A percentile compares a stretch with the other conserved stretches of the same genome.
These are phyloP conservation scores for Pseudococcus jackbeardsleyi DNA, from an alignment of 2,888 invertebrate species.

Conservation along the genomic window DNA sequence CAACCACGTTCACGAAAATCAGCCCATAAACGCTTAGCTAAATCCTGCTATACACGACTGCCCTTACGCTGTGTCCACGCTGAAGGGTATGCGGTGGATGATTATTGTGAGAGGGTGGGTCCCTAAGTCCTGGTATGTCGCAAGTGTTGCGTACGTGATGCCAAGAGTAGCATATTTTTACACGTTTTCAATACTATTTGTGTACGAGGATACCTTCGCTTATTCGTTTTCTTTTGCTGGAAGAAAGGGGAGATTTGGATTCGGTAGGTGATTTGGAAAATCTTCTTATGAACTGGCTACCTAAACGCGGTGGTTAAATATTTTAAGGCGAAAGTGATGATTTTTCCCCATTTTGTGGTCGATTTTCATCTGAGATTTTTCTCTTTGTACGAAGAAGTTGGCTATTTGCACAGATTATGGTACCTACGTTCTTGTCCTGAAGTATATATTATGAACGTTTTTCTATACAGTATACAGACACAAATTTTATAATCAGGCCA, in stretches of 20 bases:
- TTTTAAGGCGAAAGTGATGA: too few relatives aligned
- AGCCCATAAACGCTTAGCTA: conserved; percentile 18
- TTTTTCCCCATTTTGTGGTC: too few relatives aligned
- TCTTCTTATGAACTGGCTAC: too few relatives aligned
- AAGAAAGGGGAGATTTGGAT: not conserved
- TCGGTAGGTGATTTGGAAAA: too few relatives aligned
- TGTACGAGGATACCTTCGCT: not conserved
- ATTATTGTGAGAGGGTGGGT: not conserved
- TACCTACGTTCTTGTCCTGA: too few relatives aligned
- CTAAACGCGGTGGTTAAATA: too few relatives aligned
- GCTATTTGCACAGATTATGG: too few relatives aligned
- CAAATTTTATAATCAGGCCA: too few relatives aligned
- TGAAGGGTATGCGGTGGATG: not conserved
- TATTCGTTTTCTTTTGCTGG: not conserved
- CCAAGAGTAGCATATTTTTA: not conserved
- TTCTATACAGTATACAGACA: too few relatives aligned
- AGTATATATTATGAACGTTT: too few relatives aligned
- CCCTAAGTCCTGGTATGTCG: not conserved
- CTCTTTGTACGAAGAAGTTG: too few relatives aligned
- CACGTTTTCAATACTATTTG: conserved; percentile 10
- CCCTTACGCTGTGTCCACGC: not conserved
- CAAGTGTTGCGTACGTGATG: conserved; percentile 23
- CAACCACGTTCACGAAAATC: not conserved
- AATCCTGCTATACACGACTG: not conserved
- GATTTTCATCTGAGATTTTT: too few relatives aligned